Conservation (phyloP, 2,113 vertebrate species). For the Thamnaconus septentrionalis region DNA sequence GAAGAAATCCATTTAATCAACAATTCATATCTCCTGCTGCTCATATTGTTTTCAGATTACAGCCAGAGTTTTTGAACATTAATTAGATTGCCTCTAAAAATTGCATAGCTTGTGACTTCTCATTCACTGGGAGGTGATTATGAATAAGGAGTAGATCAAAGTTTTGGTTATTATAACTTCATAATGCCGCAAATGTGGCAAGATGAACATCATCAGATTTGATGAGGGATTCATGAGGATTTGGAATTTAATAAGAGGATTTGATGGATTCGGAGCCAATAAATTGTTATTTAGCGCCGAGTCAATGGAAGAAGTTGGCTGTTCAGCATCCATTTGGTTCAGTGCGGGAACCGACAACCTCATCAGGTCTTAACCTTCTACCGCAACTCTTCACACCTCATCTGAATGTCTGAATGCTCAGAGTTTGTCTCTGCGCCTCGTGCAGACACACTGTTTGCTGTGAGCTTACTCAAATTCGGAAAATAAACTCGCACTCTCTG, state of each 20-base stretch:
- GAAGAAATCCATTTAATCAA: neutral
- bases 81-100: conserved; percentile 6
- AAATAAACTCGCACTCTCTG: no score
- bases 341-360: no score
- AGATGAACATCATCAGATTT: conserved; percentile 30
- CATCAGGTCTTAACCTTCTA: no score
- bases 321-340: neutral
- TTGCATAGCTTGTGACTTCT: neutral
- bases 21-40: conserved; percentile 5
- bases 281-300: conserved; percentile 9
- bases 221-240: conserved; percentile 30
- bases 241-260: conserved; percentile 31
- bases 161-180: conserved; percentile 16
- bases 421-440: no score
- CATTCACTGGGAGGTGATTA: conserved; percentile 20
- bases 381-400: no score
- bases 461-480: no score
- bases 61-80: conserved; percentile 7
- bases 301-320: neutral
- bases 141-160: neutral
- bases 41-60: conserved; percentile 6
- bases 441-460: no score
- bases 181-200: conserved; percentile 21
- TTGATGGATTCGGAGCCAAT: conserved; percentile 23
- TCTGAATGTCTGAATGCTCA: no score